These are phyloP conservation scores for Daktulosphaira vitifoliae DNA, from an alignment of 1,140 invertebrate genomes.

Conservation along the genomic window DNA sequence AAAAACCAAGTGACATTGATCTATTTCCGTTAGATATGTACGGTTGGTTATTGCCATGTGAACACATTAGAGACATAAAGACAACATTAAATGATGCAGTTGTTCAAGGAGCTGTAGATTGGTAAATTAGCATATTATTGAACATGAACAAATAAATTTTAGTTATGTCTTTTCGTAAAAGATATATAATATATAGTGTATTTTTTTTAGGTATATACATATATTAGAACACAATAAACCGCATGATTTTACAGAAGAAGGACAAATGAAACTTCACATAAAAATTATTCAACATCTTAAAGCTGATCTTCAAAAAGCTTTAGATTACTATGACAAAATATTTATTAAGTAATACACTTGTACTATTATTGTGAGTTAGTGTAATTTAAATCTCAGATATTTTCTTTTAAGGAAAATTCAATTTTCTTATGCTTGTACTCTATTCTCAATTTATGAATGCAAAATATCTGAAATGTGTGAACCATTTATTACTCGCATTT, in stretches of 20 bases:
- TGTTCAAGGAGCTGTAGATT: conserved; percentile 61
- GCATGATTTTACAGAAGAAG: conserved; percentile 50
- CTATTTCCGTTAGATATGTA: conserved; percentile 61
- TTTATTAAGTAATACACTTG: conserved; percentile 60
- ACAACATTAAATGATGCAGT: conserved; percentile 57
- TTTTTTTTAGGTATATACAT: conserved; percentile 53
- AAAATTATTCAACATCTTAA: conserved; percentile 72
- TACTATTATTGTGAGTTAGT: neutral
- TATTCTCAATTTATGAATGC: conserved; percentile 19
- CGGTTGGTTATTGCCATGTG: conserved; percentile 52
- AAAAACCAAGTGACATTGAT: conserved; percentile 52
- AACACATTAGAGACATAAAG: conserved; percentile 50
- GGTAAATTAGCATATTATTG: too few species aligned
- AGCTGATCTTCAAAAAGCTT: conserved; percentile 67
- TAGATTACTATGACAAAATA: conserved; percentile 70
- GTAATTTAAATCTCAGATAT: neutral
- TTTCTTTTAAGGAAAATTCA: conserved; percentile 17
- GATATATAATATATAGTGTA: conserved; percentile 5
- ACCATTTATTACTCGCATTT: conserved; percentile 61
- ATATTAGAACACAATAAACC: conserved; percentile 59
- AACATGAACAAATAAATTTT: neutral
- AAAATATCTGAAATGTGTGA: conserved; percentile 58
- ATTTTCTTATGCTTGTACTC: conserved; percentile 8
- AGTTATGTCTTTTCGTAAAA: neutral
- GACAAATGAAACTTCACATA: conserved; percentile 62